Percentiles rank a stretch among this genome's conserved stretches.
These are phyloP conservation scores for Pseudorhiza aurosa DNA, from an alignment of 30 jellyfish, hydroid and myxozoan genomes.

Conservation along the genomic window DNA sequence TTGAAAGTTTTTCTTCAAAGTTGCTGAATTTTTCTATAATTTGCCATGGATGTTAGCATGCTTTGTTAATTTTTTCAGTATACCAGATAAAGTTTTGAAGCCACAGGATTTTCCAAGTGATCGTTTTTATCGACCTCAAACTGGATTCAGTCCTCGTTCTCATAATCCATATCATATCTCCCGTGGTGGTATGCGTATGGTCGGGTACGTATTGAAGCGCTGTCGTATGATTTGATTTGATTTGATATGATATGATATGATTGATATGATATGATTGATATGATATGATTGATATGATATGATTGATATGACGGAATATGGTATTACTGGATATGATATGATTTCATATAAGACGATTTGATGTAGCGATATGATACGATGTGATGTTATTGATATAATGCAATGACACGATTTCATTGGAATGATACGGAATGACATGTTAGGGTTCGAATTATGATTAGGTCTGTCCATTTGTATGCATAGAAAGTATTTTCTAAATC, in stretches of 20 bases:
- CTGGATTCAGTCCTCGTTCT: slow-evolving; percentile 82
- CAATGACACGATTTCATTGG: too few relatives aligned
- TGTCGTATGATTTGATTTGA: neutral
- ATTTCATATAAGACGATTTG: neutral
- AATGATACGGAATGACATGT: too few relatives aligned
- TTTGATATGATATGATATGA: neutral
- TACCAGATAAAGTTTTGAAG: slow-evolving; percentile 68
- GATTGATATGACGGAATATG: neutral
- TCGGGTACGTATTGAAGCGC: slow-evolving; percentile 40
- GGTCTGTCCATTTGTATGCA: too few relatives aligned
- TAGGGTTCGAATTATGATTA: too few relatives aligned
- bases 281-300: too few relatives aligned
- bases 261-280: neutral
- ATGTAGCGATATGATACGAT: too few relatives aligned
- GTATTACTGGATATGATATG: neutral
- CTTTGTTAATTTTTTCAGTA: slow-evolving; percentile 46
- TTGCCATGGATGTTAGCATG: too few relatives aligned
- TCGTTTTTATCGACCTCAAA: slow-evolving; percentile 73
- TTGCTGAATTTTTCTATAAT: too few relatives aligned
- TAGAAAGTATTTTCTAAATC: too few relatives aligned
- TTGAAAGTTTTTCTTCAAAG: too few relatives aligned
- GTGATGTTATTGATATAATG: too few relatives aligned
- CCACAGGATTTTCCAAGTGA: slow-evolving; percentile 83
- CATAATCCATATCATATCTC: slow-evolving; percentile 76
- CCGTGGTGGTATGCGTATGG: slow-evolving; percentile 89